phyloP scores from a whole-genome alignment of 2,797 vertebrate genomes.

The Platalea minor region DNA sequence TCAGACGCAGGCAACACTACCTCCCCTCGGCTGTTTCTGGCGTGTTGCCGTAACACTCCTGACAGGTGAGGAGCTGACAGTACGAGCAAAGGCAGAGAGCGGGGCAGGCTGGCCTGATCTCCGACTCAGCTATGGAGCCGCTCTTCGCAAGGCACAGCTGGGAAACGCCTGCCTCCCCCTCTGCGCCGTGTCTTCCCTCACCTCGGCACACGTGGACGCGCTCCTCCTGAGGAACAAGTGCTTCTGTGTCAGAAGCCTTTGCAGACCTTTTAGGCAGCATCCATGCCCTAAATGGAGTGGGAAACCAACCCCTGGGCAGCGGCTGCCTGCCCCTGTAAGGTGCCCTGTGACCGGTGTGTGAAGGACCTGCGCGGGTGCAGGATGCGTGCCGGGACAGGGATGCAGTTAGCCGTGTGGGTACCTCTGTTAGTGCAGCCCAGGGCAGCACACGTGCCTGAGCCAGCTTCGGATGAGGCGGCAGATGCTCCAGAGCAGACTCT shows the following conservation, averaged over 20 bases:
- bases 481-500: neutral
- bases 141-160: neutral
- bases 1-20: neutral
- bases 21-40: neutral
- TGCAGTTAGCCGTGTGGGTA: too few relatives aligned
- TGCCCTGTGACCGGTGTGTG: rapidly evolving
- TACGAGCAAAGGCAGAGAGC: neutral
- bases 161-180: neutral
- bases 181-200: neutral
- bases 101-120: neutral
- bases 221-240: neutral
- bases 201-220: rapidly evolving
- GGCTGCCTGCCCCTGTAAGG: rapidly evolving
- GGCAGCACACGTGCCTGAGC: neutral
- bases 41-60: neutral
- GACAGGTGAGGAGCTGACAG: neutral
- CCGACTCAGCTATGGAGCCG: rapidly evolving
- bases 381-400: neutral
- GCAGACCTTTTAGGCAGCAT: neutral
- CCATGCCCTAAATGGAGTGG: neutral
- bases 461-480: neutral
- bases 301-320: neutral
- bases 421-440: neutral
- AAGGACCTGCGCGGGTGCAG: neutral
- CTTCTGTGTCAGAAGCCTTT: neutral